A percentile compares a stretch with the other conserved stretches of the same genome.
Evolutionary conservation across 1,140 invertebrate genomes (phyloP).

Genomic region (Listronotus bonariensis): DNA sequence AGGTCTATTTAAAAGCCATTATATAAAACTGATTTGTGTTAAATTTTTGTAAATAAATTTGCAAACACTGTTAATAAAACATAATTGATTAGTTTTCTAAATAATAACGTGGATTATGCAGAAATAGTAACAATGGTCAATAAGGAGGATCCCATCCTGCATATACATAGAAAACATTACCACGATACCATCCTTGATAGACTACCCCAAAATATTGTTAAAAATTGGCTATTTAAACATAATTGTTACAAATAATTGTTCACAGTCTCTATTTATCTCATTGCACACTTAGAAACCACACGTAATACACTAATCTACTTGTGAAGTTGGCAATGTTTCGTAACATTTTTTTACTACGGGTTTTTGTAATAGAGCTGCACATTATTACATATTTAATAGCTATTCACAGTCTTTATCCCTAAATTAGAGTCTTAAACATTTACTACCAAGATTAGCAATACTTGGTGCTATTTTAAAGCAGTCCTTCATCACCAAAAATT

Average conservation of each 20-base stretch:
- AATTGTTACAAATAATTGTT: constrained; percentile 26
- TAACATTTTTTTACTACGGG: constrained; percentile 17
- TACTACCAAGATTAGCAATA: constrained; percentile 28
- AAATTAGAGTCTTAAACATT: constrained; percentile 30
- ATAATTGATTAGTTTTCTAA: too few species aligned
- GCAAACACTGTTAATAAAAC: too few species aligned
- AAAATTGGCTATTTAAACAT: constrained; percentile 12
- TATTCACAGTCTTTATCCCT: constrained; percentile 46
- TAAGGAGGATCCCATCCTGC: too few species aligned
- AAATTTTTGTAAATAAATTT: too few species aligned
- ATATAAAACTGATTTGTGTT: too few species aligned
- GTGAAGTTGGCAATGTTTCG: constrained; percentile 43
- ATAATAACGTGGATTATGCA: too few species aligned
- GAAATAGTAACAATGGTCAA: too few species aligned
- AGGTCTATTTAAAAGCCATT: too few species aligned
- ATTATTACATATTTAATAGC: constrained; percentile 32
- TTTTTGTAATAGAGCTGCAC: constrained; percentile 39
- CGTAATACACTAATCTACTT: constrained; percentile 48
- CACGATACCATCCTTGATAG: too few species aligned
- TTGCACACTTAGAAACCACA: constrained; percentile 51
- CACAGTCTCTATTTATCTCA: constrained; percentile 48
- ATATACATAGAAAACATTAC: too few species aligned
- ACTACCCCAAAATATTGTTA: background rate
- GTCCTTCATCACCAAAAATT: constrained; percentile 13
- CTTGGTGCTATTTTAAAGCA: constrained; percentile 19